These are phyloP conservation scores for Leiothrix lutea DNA, from an alignment of 2,113 vertebrate genomes.

Conservation along the genomic window DNA sequence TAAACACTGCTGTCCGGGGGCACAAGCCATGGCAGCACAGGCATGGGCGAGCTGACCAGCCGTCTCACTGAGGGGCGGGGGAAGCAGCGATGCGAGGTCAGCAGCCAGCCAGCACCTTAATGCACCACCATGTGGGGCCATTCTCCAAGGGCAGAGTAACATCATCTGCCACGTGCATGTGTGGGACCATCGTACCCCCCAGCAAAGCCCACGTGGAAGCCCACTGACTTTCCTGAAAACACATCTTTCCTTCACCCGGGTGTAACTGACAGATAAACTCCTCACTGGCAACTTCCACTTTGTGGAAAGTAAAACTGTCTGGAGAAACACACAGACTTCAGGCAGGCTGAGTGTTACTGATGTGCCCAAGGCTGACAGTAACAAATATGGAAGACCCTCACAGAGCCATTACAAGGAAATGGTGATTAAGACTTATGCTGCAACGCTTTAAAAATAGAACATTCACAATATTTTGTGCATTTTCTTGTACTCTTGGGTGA, in stretches of 20 bases:
- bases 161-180: neutral
- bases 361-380: neutral
- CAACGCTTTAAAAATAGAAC: neutral
- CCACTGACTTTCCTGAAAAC: neutral
- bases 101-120: neutral
- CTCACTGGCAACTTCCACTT: neutral
- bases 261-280: neutral
- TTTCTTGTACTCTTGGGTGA: neutral
- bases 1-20: conserved; percentile 19
- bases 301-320: neutral
- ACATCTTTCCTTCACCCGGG: neutral
- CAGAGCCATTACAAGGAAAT: neutral
- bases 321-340: neutral
- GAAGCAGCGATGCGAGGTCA: neutral
- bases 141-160: neutral
- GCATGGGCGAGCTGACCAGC: neutral
- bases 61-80: neutral
- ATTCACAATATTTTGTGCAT: neutral
- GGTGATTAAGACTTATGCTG: neutral
- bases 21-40: neutral
- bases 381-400: neutral
- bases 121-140: neutral
- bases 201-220: neutral
- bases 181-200: neutral
- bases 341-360: neutral